A percentile compares a stretch with the other conserved stretches of the same genome.
Conservation (phyloP, 2,113 vertebrate genomes). For the Vanacampus margaritifer region DNA sequence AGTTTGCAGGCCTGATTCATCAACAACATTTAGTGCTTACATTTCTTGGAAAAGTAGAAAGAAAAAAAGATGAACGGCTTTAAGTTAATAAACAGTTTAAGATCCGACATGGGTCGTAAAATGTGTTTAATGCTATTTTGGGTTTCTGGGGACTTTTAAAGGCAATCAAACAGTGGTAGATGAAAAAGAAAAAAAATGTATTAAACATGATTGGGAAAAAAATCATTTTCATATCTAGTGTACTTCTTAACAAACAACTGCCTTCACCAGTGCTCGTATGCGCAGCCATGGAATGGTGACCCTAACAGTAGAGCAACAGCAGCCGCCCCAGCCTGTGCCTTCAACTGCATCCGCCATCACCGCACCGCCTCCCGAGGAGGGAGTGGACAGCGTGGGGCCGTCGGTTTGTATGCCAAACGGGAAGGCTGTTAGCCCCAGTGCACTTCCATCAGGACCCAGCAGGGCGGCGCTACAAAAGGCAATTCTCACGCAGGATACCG, state of each 20-base stretch:
- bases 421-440: conserved; percentile 77
- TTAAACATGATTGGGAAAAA: not conserved
- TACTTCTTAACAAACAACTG: not conserved
- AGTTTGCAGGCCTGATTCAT: no score
- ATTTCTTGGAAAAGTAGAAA: no score
- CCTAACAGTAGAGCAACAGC: conserved; percentile 53
- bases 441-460: conserved; percentile 79
- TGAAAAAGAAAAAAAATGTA: not conserved
- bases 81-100: no score
- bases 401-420: conserved; percentile 81
- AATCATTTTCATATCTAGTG: not conserved
- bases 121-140: no score
- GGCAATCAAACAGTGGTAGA: not conserved
- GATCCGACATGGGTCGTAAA: no score
- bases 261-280: conserved; percentile 77
- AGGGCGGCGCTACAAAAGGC: conserved; percentile 84
- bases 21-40: no score
- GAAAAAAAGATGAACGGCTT: no score
- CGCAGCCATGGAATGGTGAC: conserved; percentile 76
- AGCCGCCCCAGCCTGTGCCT: conserved; percentile 39
- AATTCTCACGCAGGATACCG: conserved; percentile 81
- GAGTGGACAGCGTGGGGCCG: conserved; percentile 83
- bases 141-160: not conserved
- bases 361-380: conserved; percentile 69
- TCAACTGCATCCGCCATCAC: conserved; percentile 31